Evolutionary conservation across 1,140 invertebrate genomes (phyloP).

Genomic region (Calephelis nemesis): DNA sequence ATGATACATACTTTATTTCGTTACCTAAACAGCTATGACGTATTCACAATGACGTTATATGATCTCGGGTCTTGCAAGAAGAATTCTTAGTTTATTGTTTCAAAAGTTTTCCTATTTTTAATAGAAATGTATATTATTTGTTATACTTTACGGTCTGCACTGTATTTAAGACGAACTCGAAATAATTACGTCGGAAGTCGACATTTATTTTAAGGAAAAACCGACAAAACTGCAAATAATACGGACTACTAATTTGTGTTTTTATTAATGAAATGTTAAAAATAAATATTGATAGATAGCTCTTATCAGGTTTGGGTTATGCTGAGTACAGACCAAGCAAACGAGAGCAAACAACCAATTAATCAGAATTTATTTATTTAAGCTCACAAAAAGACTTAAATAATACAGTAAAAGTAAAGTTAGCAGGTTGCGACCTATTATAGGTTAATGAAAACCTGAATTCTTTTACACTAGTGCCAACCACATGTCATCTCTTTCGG

Average conservation of each 20-base stretch:
- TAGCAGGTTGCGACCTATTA: too few relatives aligned
- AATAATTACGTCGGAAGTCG: slow-evolving; percentile 9
- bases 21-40: slow-evolving; percentile 44
- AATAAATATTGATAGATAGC: too few relatives aligned
- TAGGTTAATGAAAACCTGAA: too few relatives aligned
- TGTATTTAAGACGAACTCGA: slow-evolving; percentile 22
- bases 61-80: slow-evolving; percentile 64
- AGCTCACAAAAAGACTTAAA: too few relatives aligned
- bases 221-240: neutral
- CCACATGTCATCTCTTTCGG: too few relatives aligned
- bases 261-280: neutral
- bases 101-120: slow-evolving; percentile 51
- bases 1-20: slow-evolving; percentile 34
- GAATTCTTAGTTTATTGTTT: slow-evolving; percentile 41
- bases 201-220: neutral
- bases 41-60: slow-evolving; percentile 60
- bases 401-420: too few relatives aligned
- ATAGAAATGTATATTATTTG: slow-evolving; percentile 56
- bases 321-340: too few relatives aligned
- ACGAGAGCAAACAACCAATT: too few relatives aligned
- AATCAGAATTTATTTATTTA: too few relatives aligned
- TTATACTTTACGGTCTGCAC: slow-evolving; percentile 49
- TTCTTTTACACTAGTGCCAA: too few relatives aligned
- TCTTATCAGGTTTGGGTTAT: too few relatives aligned
- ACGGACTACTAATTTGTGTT: neutral